Base-by-base conservation (phyloP, 2,888 invertebrate species). In the Dasysyrphus albostriatus region DNA sequence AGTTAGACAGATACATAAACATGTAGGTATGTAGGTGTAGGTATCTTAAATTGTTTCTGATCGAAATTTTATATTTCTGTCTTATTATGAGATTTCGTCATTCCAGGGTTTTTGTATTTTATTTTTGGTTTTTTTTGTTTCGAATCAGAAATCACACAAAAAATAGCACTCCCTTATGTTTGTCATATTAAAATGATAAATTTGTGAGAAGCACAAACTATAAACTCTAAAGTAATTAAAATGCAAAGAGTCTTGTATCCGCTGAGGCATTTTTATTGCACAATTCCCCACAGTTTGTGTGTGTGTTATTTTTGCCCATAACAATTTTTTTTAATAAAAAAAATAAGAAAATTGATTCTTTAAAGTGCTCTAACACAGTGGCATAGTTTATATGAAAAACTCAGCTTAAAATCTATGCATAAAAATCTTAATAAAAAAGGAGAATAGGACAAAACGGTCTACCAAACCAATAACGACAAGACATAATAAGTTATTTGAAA, bases 171-270 rank as follows among this genome's bases (percentile, higher is more conserved):
- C 76, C 76, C 61, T 63, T 76, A 47, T 56, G 61, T 61, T 75
- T 47, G 70, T 82, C 70, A 54, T 29, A 82, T 24, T 24, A 76
- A 76, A 70, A 58, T 63, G 69, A 75, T 70, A 54, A 54, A 82
- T 82, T 82, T 70, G 81, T 82, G 56, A 58, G 76, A 76, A 70
- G 76, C 81, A 39, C 51, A 29, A 54, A 29, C 51, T 29, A 5
- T 16, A 16, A 47, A 47, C 44, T n/a, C 47, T 16, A 12, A 81
- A 76, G 63, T 82, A 82, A 82, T 82, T 82, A 82, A 82, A 82
- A 82, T 82, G 76, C 81, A 82, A 82, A 82, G 81, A 76, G 81
- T 82, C 56, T 82, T 76, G 81, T 82, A 82, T 82, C 81, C 81
- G 81, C 81, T 34, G 70, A 82, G 76, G 81, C 69, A 82, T 82